Evolutionary conservation across 2,113 vertebrate species (phyloP).

Genomic region (Carassius gibelio): DNA sequence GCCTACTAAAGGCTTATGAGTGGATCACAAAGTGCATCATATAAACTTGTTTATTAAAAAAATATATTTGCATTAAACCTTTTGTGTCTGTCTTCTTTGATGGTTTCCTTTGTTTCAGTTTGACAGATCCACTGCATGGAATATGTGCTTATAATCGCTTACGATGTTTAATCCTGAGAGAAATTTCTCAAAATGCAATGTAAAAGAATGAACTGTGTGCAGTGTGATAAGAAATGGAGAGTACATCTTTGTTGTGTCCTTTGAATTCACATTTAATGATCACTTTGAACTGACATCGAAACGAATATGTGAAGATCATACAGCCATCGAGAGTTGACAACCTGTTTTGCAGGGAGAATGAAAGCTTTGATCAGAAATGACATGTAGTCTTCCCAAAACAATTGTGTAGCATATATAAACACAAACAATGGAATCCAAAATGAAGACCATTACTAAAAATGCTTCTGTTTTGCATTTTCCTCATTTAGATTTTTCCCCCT

Average conservation of each 20-base stretch:
- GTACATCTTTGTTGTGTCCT: not conserved
- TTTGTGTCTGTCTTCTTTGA: slow-evolving; percentile 60
- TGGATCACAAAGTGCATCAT: slow-evolving; percentile 85
- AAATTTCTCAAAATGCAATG: not conserved
- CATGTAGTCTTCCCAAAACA: not conserved
- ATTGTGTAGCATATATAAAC: not conserved
- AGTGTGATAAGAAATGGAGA: not conserved
- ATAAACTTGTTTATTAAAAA: slow-evolving; percentile 81
- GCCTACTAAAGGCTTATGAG: slow-evolving; percentile 78
- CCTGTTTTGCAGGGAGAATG: not conserved
- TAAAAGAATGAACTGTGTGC: not conserved
- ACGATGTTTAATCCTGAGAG: not conserved
- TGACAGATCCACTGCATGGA: slow-evolving; percentile 7
- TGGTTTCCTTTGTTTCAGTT: slow-evolving; percentile 5
- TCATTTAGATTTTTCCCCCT: not conserved
- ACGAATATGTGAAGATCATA: slow-evolving; percentile 17
- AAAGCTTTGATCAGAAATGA: slow-evolving; percentile 6
- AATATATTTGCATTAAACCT: slow-evolving; percentile 69
- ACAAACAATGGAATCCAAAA: not conserved
- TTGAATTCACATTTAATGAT: slow-evolving; percentile 36
- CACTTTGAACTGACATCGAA: slow-evolving; percentile 21
- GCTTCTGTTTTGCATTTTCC: not conserved
- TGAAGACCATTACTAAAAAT: not conserved
- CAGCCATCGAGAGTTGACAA: not conserved
- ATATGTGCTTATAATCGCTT: slow-evolving; percentile 19